Conservation (phyloP, 1,140 invertebrate species). For the Spodoptera litura region DNA sequence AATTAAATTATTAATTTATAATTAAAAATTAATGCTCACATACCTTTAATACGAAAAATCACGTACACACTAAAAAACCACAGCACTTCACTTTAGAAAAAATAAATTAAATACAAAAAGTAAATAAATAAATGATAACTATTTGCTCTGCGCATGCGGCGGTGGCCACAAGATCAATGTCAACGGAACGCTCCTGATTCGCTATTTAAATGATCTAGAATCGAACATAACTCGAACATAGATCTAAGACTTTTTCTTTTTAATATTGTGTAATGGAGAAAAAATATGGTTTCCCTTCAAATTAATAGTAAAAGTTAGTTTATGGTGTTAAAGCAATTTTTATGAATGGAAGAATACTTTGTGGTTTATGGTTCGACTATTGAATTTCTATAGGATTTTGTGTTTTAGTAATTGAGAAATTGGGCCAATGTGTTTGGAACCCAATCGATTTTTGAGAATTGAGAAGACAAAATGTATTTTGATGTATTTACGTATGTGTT, state of each 20-base stretch:
- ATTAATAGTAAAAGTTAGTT: constrained; percentile 22
- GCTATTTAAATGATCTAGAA: constrained; percentile 47
- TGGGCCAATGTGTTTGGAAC: too few species aligned
- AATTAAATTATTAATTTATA: too few species aligned
- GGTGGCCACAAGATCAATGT: constrained; percentile 36
- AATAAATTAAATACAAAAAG: not conserved
- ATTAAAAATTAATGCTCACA: not conserved
- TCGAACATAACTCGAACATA: constrained; percentile 11
- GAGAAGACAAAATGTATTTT: too few species aligned
- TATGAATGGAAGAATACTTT: not conserved
- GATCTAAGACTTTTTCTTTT: constrained; percentile 6
- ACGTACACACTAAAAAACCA: not conserved
- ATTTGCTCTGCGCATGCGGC: constrained; percentile 20
- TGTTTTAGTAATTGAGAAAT: too few species aligned
- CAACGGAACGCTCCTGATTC: constrained; percentile 41
- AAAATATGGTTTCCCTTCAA: constrained; percentile 19
- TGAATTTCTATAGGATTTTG: not conserved
- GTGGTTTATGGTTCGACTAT: not conserved
- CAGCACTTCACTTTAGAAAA: constrained; percentile 28
- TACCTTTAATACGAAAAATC: constrained; percentile 13
- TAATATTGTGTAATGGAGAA: constrained; percentile 8
- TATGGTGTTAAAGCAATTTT: not conserved
- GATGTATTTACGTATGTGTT: too few species aligned
- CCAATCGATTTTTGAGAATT: too few species aligned
- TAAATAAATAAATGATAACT: not conserved